Base-by-base conservation (phyloP, 2,113 vertebrate species). In the Siniperca knerii region DNA sequence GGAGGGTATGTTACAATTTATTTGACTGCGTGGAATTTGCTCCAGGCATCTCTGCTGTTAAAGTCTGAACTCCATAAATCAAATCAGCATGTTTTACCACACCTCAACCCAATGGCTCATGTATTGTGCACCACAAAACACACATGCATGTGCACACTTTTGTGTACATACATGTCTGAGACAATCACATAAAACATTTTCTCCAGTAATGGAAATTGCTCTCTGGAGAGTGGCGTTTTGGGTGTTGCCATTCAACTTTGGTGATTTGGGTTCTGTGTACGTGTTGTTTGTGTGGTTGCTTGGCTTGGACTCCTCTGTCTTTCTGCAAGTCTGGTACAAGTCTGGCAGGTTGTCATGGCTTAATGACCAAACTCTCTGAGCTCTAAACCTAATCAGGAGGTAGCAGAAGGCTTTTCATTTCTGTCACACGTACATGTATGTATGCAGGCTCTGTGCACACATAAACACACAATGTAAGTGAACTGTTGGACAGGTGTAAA, bases 1-100 rank as follows among this genome's bases (percentile, higher is more conserved):
- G 50, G 58, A 77, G 73, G 70, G 79, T 29, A 71, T 58, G 60
- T 82, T 91, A 75, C 77, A 86, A 81, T 92, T 91, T 78, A 90
- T 89, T 77, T 84, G 77, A 92, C 79, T 82, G 29, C 16, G 4
- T 84, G 81, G 92, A 95, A 95, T 94, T 92, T 83, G 88, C 94
- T 86, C 20, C 12, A 25, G 88, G 93, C 79, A 0, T 78, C 75
- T 81, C 61, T 88, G 75, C 79, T 83, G 73, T 88, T 74, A 77
- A 79, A 83, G 61, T 66, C 44, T 90, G n/a, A 78, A 68, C 23
- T 80, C 55, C 42, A 87, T 92, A 90, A 93, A 93, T 94, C 86
- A 90, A 66, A 82, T 74, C 35, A 46, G 0, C 44, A 2, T 18
- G 18, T 73, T 82, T 82, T 50, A 64, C 15, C 60, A 37, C 76